A percentile compares a stretch with the other conserved stretches of the same genome.
Conservation (phyloP, 2,888 invertebrate species). For the Pachliopta kotzebuea region DNA sequence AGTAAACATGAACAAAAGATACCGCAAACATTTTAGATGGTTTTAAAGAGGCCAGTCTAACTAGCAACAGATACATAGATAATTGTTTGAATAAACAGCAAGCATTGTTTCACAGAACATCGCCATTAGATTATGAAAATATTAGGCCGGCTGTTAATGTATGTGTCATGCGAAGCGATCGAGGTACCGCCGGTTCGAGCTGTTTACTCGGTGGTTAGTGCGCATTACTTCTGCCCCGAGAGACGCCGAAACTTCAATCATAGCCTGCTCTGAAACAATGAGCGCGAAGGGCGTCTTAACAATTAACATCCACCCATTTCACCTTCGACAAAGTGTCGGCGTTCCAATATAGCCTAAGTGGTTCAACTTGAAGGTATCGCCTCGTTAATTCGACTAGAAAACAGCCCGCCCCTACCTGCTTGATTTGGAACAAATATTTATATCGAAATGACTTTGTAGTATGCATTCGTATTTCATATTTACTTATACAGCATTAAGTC, state of each 20-base stretch:
- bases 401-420: slow-evolving; percentile 39
- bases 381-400: slow-evolving; percentile 53
- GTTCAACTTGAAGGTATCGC: slow-evolving; percentile 57
- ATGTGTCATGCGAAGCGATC: slow-evolving; percentile 75
- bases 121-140: slow-evolving; percentile 81
- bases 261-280: slow-evolving; percentile 79
- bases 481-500: slow-evolving; percentile 58
- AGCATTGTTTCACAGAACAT: slow-evolving; percentile 79
- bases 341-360: slow-evolving; percentile 59
- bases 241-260: slow-evolving; percentile 77
- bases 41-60: slow-evolving; percentile 79
- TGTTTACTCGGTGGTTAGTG: slow-evolving; percentile 74
- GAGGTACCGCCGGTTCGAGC: slow-evolving; percentile 54
- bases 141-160: slow-evolving; percentile 78
- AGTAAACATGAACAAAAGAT: slow-evolving; percentile 50
- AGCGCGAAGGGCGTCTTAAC: slow-evolving; percentile 74
- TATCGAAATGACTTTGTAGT: slow-evolving; percentile 52
- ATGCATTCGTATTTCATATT: slow-evolving; percentile 58
- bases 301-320: slow-evolving; percentile 77
- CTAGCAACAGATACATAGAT: slow-evolving; percentile 72
- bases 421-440: slow-evolving; percentile 46
- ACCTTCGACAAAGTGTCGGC: slow-evolving; percentile 66
- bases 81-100: slow-evolving; percentile 71
- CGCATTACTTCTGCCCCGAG: slow-evolving; percentile 58
- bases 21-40: slow-evolving; percentile 71